Conservation (phyloP, 2,113 vertebrate genomes). For the Ctenodactylus gundi region DNA sequence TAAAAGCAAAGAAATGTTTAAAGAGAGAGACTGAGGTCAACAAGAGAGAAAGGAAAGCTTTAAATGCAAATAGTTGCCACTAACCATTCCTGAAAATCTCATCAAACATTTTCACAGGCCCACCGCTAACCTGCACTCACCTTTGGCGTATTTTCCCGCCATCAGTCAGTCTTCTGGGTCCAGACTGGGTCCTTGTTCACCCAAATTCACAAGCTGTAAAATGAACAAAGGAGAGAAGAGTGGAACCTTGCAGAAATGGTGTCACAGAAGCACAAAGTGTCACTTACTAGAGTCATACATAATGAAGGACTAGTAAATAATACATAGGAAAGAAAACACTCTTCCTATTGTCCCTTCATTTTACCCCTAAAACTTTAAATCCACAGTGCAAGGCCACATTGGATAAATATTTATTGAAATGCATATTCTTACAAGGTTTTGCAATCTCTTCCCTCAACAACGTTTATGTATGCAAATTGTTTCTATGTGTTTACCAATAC, state of each 20-base stretch:
- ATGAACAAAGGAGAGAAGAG: slow-evolving; percentile 29
- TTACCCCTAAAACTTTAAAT: background rate
- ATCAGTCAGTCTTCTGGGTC: background rate
- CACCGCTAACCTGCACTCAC: slow-evolving; percentile 38
- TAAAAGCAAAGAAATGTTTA: background rate
- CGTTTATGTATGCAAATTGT: background rate
- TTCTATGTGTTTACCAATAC: slow-evolving; percentile 12
- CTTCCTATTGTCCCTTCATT: background rate
- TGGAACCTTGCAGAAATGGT: background rate
- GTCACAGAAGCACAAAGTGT: slow-evolving; percentile 34
- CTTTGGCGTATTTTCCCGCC: background rate
- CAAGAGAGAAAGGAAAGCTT: background rate
- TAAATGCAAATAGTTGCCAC: background rate
- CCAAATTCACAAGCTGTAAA: slow-evolving; percentile 45
- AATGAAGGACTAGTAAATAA: slow-evolving; percentile 72
- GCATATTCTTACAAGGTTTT: background rate
- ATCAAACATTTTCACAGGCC: background rate
- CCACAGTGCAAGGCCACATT: background rate
- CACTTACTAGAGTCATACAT: slow-evolving; percentile 56
- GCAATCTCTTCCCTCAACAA: background rate
- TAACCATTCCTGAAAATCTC: background rate
- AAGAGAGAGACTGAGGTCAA: background rate
- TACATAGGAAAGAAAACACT: slow-evolving; percentile 57
- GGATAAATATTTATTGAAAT: background rate
- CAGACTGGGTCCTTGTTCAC: slow-evolving; percentile 33